These are phyloP conservation scores for Perdix hodgsoniae DNA, from an alignment of 2,797 vertebrate species.

Conservation along the genomic window DNA sequence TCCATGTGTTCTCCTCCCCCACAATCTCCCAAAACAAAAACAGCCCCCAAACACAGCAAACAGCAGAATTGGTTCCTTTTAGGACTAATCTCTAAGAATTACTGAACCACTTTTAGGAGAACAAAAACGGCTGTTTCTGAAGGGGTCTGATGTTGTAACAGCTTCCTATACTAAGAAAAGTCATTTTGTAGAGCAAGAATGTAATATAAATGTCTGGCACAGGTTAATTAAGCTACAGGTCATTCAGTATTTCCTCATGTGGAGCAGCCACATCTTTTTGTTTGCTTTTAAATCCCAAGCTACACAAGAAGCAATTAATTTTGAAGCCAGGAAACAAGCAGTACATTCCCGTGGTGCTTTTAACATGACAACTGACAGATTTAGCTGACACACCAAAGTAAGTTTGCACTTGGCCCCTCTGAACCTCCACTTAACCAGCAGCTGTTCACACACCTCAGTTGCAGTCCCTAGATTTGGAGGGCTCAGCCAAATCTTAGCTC, in stretches of 20 bases:
- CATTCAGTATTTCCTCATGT: background rate
- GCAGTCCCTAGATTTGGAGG: accelerated
- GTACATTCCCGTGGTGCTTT: background rate
- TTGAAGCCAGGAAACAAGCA: background rate
- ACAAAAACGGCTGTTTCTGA: background rate
- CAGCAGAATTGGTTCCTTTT: background rate
- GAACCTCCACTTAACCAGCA: background rate
- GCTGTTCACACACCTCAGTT: background rate
- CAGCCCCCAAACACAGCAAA: background rate
- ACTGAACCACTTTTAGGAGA: background rate
- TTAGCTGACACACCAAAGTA: background rate
- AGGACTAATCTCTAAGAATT: background rate
- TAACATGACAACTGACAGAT: background rate
- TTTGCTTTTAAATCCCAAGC: background rate
- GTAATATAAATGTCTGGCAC: accelerated
- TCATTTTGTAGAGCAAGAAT: background rate
- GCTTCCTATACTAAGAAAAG: background rate
- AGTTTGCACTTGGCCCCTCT: background rate
- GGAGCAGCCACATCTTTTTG: background rate
- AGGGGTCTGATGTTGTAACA: background rate
- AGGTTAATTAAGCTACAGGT: background rate
- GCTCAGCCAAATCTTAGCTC: background rate
- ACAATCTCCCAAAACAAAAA: background rate
- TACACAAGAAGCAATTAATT: background rate
- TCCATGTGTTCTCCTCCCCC: background rate